phyloP scores from a whole-genome alignment of 2,888 invertebrate genomes.

The Chironomus riparius region DNA sequence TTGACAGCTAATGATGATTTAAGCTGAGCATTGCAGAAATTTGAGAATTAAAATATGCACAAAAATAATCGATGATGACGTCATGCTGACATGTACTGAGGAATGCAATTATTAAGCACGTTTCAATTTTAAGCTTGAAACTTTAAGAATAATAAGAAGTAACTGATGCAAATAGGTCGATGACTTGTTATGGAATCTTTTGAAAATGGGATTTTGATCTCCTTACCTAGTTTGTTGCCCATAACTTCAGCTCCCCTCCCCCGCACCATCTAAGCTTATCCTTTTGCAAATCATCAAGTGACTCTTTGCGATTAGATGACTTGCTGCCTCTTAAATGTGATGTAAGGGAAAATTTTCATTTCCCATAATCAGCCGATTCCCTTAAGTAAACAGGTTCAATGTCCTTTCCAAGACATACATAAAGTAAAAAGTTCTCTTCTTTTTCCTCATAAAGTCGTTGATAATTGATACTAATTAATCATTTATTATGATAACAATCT shows the following conservation, averaged over 20 bases:
- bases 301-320: neutral
- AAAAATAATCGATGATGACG: constrained; percentile 3
- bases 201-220: too few relatives aligned
- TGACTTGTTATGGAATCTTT: too few relatives aligned
- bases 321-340: too few relatives aligned
- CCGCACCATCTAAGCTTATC: too few relatives aligned
- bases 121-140: too few relatives aligned
- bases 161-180: neutral
- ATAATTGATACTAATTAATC: constrained; percentile 19
- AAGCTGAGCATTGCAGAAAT: neutral
- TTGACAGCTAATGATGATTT: neutral
- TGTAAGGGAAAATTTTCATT: too few relatives aligned
- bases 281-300: too few relatives aligned
- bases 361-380: too few relatives aligned
- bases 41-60: neutral
- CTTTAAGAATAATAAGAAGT: too few relatives aligned
- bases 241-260: too few relatives aligned
- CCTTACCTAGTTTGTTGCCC: too few relatives aligned
- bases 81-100: neutral
- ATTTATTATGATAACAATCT: neutral
- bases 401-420: neutral
- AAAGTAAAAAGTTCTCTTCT: neutral
- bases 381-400: neutral
- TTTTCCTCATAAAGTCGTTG: neutral
- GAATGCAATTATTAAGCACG: neutral